Conservation (phyloP, 92 coral and sea anemone species). For the Umimayanthus kanabou region DNA sequence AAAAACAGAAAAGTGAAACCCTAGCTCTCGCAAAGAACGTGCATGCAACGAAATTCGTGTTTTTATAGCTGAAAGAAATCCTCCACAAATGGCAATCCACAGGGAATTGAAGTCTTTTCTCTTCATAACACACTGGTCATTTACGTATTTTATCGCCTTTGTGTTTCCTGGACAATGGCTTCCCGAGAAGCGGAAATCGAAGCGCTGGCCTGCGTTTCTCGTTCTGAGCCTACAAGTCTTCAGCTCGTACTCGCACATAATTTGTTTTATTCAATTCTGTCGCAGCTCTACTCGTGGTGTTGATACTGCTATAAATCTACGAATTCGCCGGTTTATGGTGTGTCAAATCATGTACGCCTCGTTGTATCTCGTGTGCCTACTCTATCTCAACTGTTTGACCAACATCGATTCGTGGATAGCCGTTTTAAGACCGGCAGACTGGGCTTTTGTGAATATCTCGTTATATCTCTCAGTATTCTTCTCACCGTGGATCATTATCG, state of each 20-base stretch:
- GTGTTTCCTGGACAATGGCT: slow-evolving; percentile 44
- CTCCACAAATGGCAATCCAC: background rate
- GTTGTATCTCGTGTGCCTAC: slow-evolving; percentile 9
- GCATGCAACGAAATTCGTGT: too few species aligned
- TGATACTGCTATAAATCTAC: slow-evolving; percentile 27
- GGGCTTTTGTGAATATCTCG: slow-evolving; percentile 9
- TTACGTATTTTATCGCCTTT: slow-evolving; percentile 13
- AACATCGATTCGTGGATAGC: slow-evolving; percentile 11
- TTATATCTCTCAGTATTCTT: background rate
- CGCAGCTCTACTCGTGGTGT: slow-evolving; percentile 16
- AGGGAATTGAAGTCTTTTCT: background rate
- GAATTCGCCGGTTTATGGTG: slow-evolving; percentile 28
- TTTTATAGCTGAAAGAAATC: too few species aligned
- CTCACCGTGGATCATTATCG: background rate
- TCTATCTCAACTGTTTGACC: slow-evolving; percentile 6
- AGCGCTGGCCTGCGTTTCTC: background rate
- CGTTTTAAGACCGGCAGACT: slow-evolving; percentile 16
- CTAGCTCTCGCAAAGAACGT: too few species aligned
- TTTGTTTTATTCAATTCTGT: slow-evolving; percentile 26
- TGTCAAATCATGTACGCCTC: slow-evolving; percentile 12
- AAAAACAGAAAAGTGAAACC: too few species aligned
- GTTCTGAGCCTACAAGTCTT: slow-evolving; percentile 5
- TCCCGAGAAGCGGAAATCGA: slow-evolving; percentile 12
- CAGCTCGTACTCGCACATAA: background rate
- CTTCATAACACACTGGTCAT: slow-evolving; percentile 17